Evolutionary conservation across 2,113 vertebrate species (phyloP), one percentile per base, ranked within the genome.

Genomic region (Paracyprichromis sp.): DNA sequence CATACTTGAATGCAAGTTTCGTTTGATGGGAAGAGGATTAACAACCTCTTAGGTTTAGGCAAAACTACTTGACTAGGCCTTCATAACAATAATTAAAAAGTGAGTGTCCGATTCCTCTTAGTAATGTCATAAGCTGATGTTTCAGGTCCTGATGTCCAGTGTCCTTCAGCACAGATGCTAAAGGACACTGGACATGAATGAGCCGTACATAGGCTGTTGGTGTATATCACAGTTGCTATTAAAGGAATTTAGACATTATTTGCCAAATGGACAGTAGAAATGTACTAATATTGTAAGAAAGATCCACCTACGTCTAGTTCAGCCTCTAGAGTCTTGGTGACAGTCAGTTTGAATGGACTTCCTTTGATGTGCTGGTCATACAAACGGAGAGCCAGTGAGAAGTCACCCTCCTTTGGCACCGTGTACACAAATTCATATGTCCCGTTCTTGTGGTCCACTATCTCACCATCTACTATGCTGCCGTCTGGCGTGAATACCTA

Each of bases 311-410:
- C 95, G 79, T 94, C 94, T 0, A 90, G 76, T 2, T 94, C 93
- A 1, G 97, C 95, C 29, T 99, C 98, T 1, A 95, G 95, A 2
- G 96, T 96, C 57, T 94, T 96, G 90, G 96, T 95, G 69, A 99
- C 97, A 69, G 96, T 98, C 26, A 99, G 97, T 90, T 96, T 98
- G 90, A 99, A 99, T 0, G 99, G 99, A 93, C 99, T 99, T 92
- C 99, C 99, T 76, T 98, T 98, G 90, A 99, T 99, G 93, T 99
- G 99, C 79, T 99, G 99, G 95, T 99, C 98, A 6, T 99, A 98
- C 78, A 99, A 97, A 73, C 99, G 96, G 82, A 99, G 96, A 0
- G 98, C 98, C 86, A 99, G 94, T 8, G 98, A 98, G 88, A 99
- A 99, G 91, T 98, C 96, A 1, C 99, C 99, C 85, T 99, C 98